These are phyloP conservation scores for Drosophila putrida DNA, from an alignment of 2,888 invertebrate species.

Conservation along the genomic window DNA sequence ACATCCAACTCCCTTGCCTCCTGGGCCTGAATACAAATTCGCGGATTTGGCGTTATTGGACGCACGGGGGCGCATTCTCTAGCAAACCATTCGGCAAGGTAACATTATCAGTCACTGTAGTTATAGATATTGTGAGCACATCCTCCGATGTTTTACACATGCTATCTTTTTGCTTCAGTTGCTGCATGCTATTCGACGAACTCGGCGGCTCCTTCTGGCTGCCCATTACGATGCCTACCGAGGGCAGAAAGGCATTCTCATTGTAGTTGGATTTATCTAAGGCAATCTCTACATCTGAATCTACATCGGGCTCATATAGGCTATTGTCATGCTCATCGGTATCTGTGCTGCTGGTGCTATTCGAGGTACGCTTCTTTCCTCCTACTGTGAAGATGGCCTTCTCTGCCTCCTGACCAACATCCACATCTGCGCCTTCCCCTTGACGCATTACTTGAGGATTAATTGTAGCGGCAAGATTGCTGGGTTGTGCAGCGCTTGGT, in stretches of 20 bases:
- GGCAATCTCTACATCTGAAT: slow-evolving; percentile 78
- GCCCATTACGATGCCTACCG: slow-evolving; percentile 89
- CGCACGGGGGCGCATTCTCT: slow-evolving; percentile 82
- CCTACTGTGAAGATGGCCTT: slow-evolving; percentile 81
- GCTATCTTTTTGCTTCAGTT: slow-evolving; percentile 85
- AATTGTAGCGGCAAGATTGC: slow-evolving; percentile 79
- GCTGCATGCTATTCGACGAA: slow-evolving; percentile 70
- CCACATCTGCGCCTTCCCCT: slow-evolving; percentile 68
- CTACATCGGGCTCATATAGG: slow-evolving; percentile 86
- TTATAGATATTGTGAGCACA: slow-evolving; percentile 84
- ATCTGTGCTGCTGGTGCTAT: slow-evolving; percentile 86
- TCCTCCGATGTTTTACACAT: slow-evolving; percentile 84
- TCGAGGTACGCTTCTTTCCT: slow-evolving; percentile 60
- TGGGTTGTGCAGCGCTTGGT: slow-evolving; percentile 54
- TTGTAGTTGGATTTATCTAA: slow-evolving; percentile 79
- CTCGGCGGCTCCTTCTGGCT: slow-evolving; percentile 72
- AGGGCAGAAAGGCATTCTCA: slow-evolving; percentile 88
- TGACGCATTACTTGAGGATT: slow-evolving; percentile 82
- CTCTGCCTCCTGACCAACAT: slow-evolving; percentile 80
- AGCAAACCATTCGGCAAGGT: slow-evolving; percentile 83
- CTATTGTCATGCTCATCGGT: slow-evolving; percentile 89
- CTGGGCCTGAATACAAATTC: slow-evolving; percentile 84
- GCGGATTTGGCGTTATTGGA: slow-evolving; percentile 87
- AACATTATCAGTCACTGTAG: slow-evolving; percentile 85
- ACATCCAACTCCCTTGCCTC: slow-evolving; percentile 71